phyloP scores from a whole-genome alignment of 1,140 invertebrate genomes.

The Saccostrea cuccullata region DNA sequence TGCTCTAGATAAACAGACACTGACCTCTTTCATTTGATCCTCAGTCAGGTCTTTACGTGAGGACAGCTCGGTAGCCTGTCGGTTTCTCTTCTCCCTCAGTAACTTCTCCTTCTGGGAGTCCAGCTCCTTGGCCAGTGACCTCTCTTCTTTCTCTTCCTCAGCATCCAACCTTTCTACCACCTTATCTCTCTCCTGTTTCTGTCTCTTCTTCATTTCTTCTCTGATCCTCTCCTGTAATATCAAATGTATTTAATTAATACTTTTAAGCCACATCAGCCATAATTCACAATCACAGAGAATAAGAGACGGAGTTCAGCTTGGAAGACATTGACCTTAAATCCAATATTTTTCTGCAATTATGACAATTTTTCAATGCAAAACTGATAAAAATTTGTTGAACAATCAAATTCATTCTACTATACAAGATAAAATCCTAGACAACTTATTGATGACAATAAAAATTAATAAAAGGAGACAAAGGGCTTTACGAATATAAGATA shows the following conservation, averaged over 20 bases:
- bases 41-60: conserved; percentile 72
- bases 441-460: too few relatives aligned
- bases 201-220: conserved; percentile 69
- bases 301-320: too few relatives aligned
- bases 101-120: conserved; percentile 68
- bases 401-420: too few relatives aligned
- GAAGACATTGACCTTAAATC: too few relatives aligned
- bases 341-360: too few relatives aligned
- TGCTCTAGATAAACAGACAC: conserved; percentile 27
- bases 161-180: conserved; percentile 63
- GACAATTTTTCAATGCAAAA: too few relatives aligned
- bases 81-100: conserved; percentile 71
- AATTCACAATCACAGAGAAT: background rate
- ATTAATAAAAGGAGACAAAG: too few relatives aligned
- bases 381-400: too few relatives aligned
- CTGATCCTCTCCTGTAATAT: conserved; percentile 67
- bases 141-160: conserved; percentile 66
- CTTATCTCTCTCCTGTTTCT: conserved; percentile 68
- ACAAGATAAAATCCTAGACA: too few relatives aligned
- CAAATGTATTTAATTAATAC: background rate
- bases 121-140: conserved; percentile 57
- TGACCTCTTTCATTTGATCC: conserved; percentile 69
- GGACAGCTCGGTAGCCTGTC: conserved; percentile 72
- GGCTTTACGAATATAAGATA: too few relatives aligned
- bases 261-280: background rate